phyloP scores from a whole-genome alignment of 2,113 vertebrate species.

The Archilochus colubris region DNA sequence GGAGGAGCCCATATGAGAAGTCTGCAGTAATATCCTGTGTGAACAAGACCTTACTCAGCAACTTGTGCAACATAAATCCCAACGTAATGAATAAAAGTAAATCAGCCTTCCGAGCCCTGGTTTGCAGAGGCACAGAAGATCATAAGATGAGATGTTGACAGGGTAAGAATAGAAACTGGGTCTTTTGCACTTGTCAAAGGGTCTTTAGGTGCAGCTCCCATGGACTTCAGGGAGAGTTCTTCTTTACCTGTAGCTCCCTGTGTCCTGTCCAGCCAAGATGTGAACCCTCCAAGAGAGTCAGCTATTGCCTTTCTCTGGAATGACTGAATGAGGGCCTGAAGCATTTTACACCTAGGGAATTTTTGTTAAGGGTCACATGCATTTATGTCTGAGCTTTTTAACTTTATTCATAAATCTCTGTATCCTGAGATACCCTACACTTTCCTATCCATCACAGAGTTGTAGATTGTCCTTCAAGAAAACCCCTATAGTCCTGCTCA shows the following conservation, averaged over 20 bases:
- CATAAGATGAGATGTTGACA: background rate
- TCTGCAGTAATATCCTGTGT: background rate
- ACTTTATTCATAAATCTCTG: background rate
- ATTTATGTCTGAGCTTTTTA: background rate
- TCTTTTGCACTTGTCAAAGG: background rate
- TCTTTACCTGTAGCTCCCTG: background rate
- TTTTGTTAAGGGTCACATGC: background rate
- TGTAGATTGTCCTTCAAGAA: background rate
- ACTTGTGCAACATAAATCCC: background rate
- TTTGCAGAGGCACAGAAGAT: background rate
- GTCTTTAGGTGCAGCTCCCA: background rate
- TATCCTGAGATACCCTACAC: background rate
- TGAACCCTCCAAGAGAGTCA: background rate
- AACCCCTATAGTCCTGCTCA: fast-evolving
- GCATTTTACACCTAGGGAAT: background rate
- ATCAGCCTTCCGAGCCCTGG: background rate
- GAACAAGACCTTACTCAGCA: background rate
- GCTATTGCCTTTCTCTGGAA: background rate
- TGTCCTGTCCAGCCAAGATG: background rate
- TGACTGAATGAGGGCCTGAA: background rate
- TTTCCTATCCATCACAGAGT: background rate
- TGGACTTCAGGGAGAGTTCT: background rate
- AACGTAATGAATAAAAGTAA: slow-evolving; percentile 2
- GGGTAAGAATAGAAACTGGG: slow-evolving; percentile 7
- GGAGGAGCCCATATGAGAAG: background rate